A percentile compares a stretch with the other conserved stretches of the same genome.
Evolutionary conservation across 2,888 invertebrate species (phyloP).

Genomic region (Caenorhabditis afra): DNA sequence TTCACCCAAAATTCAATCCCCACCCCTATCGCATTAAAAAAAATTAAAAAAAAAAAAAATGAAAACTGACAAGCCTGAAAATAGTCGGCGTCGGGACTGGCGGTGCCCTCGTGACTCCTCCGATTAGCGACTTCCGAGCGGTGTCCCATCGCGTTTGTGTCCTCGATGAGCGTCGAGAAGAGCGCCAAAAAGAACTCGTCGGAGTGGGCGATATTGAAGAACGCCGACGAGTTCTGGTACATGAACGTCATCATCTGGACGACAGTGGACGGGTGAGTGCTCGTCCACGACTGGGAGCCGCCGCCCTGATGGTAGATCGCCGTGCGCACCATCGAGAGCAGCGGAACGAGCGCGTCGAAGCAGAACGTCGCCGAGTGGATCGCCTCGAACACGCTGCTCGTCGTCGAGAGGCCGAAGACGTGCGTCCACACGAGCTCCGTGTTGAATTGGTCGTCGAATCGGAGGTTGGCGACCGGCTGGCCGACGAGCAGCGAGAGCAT

Average conservation of each 20-base stretch:
- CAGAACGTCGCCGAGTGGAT: constrained; percentile 84
- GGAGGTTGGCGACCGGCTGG: constrained; percentile 59
- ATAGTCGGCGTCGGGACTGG: constrained; percentile 58
- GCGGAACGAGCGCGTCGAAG: constrained; percentile 91
- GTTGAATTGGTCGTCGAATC: constrained; percentile 83
- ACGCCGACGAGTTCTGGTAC: constrained; percentile 90
- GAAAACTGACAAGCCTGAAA: constrained; percentile 44
- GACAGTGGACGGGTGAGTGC: constrained; percentile 74
- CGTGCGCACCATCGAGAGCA: constrained; percentile 89
- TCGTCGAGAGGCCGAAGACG: constrained; percentile 88
- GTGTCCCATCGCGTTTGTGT: constrained; percentile 66
- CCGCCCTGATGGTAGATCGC: constrained; percentile 81
- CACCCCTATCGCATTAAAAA: no score
- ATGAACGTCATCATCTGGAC: constrained; percentile 91
- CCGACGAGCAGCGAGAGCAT: constrained; percentile 91
- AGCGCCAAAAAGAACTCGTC: constrained; percentile 74
- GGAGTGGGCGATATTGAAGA: constrained; percentile 66
- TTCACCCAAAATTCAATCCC: no score
- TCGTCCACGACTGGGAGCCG: constrained; percentile 60
- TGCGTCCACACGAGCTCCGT: constrained; percentile 93
- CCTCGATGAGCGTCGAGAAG: constrained; percentile 70
- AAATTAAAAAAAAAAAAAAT: no score
- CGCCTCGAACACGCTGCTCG: constrained; percentile 80
- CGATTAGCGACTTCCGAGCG: constrained; percentile 60
- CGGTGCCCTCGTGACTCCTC: constrained; percentile 38